These are phyloP conservation scores for Yponomeuta sedellus DNA, from an alignment of 2,888 invertebrate species.

Conservation along the genomic window DNA sequence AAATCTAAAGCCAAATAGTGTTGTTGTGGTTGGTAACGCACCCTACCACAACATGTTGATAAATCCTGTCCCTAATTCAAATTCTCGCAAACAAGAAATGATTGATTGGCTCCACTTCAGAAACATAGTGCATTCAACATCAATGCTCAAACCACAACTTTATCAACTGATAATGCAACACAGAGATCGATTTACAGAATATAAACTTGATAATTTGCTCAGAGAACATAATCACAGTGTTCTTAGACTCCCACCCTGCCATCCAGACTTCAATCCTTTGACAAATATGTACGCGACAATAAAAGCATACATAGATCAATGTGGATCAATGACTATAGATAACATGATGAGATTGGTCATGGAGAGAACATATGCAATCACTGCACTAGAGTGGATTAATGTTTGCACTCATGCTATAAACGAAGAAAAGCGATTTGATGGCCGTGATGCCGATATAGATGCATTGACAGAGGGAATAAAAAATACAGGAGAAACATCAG, in stretches of 20 bases:
- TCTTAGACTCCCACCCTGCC: slow-evolving; percentile 14
- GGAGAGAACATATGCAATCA: slow-evolving; percentile 6
- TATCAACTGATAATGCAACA: slow-evolving; percentile 14
- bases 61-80: slow-evolving; percentile 14
- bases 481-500: not conserved
- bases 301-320: slow-evolving; percentile 16
- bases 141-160: slow-evolving; percentile 17
- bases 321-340: slow-evolving; percentile 12
- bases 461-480: not conserved
- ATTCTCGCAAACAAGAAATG: slow-evolving; percentile 15
- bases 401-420: not conserved
- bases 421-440: slow-evolving; percentile 1
- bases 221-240: slow-evolving; percentile 12
- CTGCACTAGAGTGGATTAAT: slow-evolving; percentile 4
- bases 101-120: slow-evolving; percentile 16
- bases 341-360: not conserved
- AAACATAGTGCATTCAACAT: slow-evolving; percentile 16
- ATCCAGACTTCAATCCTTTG: slow-evolving; percentile 17
- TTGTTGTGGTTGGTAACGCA: not conserved
- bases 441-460: not conserved
- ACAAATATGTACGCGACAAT: slow-evolving; percentile 14
- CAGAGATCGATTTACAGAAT: slow-evolving; percentile 6
- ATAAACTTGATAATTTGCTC: slow-evolving; percentile 4
- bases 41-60: slow-evolving; percentile 6
- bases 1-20: slow-evolving; percentile 6